phyloP scores from a whole-genome alignment of 2,888 invertebrate genomes.

The Labia minor region DNA sequence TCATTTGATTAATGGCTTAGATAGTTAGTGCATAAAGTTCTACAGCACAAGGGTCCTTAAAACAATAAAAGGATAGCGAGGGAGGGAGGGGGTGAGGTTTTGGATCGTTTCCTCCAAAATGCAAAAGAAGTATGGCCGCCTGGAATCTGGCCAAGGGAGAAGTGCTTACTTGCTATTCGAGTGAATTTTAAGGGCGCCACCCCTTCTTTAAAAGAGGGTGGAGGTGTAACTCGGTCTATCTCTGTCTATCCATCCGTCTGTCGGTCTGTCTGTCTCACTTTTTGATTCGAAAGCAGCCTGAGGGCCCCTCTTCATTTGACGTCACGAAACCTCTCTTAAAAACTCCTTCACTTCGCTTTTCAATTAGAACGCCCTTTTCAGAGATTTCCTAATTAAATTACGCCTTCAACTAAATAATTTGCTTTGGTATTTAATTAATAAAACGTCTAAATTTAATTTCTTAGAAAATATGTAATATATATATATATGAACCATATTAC shows the following conservation, averaged over 20 bases:
- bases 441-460: slow-evolving; percentile 4
- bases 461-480: background rate
- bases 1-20: background rate
- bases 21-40: slow-evolving; percentile 1
- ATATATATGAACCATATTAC: background rate
- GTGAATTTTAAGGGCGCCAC: background rate
- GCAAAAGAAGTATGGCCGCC: slow-evolving; percentile 2
- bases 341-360: slow-evolving; percentile 13
- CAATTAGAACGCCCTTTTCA: slow-evolving; percentile 7
- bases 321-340: slow-evolving; percentile 13
- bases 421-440: slow-evolving; percentile 13
- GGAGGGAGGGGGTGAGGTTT: too few relatives aligned
- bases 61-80: background rate
- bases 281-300: background rate
- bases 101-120: background rate
- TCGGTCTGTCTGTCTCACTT: background rate
- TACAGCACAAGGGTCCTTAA: background rate
- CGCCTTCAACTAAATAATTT: slow-evolving; percentile 13
- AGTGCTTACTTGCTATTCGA: background rate
- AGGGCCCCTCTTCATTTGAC: background rate
- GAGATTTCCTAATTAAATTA: slow-evolving; percentile 8
- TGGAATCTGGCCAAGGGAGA: slow-evolving; percentile 8
- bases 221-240: background rate
- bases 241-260: background rate
- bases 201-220: background rate